Base-by-base conservation (phyloP, 2,113 vertebrate species). In the zebrafish (Danio rerio) region DNA sequence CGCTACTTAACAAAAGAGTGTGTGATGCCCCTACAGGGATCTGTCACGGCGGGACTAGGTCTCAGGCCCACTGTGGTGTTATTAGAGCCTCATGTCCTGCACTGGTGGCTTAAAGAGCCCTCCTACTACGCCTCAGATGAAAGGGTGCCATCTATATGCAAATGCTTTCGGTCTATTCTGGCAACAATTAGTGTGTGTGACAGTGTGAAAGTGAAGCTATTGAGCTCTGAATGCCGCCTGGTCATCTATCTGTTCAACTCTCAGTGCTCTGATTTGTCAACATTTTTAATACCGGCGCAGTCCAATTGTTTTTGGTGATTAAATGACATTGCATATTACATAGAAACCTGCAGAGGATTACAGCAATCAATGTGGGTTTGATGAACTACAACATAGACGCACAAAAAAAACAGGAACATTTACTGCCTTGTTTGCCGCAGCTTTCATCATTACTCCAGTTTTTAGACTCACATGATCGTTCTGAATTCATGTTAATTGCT, bases 71-170 rank as follows among this genome's bases (percentile, higher is more conserved):
- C 66, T 47, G 78, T 31, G 53, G 52, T 71, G 21, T 62, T 70
- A 71, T 59, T 40, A 49, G 52, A 43, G 15, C 52, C 52, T 21
- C n/a, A 8, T 55, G 53, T 80, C 18, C 50, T 18, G 10, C 15
- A 10, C 72, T 45, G 49, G 79, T 87, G 89, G 89, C 90, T 88
- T 87, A 90, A 86, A 81, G n/a, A 20, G 73, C 55, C 55, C n/a
- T 47, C 16, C 42, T 15, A 75, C 73, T 16, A n/a, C 5, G 13
- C 6, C 53, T n/a, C 74, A 85, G 81, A 82, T 82, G 69, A 86
- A 69, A 78, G 86, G 85, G 78, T 84, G 84, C 86, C 89, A 92
- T 92, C 91, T 89, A 90, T 90, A 92, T 92, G 90, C 91, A 91
- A 94, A 92, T 90, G 45, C 58, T 45, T 88, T 78, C 31, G 68